Percentiles rank a stretch among this genome's conserved stretches.
These are phyloP conservation scores for Cyclargus thomasi DNA, from an alignment of 1,140 invertebrate species.

Conservation along the genomic window DNA sequence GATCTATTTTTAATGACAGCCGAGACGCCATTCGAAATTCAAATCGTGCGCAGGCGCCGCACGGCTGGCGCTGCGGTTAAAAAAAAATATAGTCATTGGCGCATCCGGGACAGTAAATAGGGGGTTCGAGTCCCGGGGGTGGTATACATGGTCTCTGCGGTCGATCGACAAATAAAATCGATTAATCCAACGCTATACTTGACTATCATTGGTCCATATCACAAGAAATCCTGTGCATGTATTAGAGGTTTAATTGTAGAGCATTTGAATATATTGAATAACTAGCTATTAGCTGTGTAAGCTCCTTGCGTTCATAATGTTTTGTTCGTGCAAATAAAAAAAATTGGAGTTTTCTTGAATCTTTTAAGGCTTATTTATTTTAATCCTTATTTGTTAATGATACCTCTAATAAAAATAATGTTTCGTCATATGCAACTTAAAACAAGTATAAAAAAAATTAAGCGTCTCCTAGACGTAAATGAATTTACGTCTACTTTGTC, in stretches of 20 bases:
- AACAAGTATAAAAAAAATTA: too few relatives aligned
- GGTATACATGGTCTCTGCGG: conserved; percentile 7
- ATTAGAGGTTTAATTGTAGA: background rate
- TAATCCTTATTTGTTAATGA: too few relatives aligned
- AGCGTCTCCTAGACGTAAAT: too few relatives aligned
- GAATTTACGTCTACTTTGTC: too few relatives aligned
- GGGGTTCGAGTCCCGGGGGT: conserved; percentile 14
- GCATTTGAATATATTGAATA: background rate
- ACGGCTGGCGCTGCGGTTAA: conserved; percentile 45
- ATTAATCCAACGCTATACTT: conserved; percentile 19
- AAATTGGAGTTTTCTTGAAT: too few relatives aligned
- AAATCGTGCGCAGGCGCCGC: conserved; percentile 46
- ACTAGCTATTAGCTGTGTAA: background rate
- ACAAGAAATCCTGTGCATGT: background rate
- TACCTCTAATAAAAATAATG: too few relatives aligned
- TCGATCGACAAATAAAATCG: conserved; percentile 21
- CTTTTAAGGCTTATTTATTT: too few relatives aligned
- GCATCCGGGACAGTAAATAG: conserved; percentile 40
- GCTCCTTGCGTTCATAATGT: too few relatives aligned
- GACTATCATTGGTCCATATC: background rate
- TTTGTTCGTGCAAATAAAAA: too few relatives aligned
- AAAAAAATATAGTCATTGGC: conserved; percentile 45
- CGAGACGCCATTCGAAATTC: conserved; percentile 46
- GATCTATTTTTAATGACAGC: conserved; percentile 57
- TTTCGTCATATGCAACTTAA: too few relatives aligned